A percentile compares a stretch with the other conserved stretches of the same genome.
These are phyloP conservation scores for Bos indicus DNA, from an alignment of 2,113 vertebrate species.

Conservation along the genomic window DNA sequence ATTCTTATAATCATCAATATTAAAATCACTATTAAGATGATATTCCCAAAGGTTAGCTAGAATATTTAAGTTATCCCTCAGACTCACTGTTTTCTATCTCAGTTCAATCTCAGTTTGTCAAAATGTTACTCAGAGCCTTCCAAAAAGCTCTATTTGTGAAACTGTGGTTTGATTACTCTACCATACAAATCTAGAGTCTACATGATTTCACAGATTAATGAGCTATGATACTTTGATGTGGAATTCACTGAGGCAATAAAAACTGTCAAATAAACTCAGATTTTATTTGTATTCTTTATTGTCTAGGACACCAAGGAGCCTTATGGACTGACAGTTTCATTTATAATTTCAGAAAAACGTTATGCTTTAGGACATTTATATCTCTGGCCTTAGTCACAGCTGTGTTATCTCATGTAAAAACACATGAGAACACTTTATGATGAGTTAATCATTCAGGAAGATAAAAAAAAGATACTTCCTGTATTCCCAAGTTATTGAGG, in stretches of 20 bases:
- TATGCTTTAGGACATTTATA: neutral
- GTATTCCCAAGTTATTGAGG: neutral
- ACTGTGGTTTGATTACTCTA: neutral
- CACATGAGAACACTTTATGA: neutral
- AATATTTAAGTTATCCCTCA: neutral
- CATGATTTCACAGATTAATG: neutral
- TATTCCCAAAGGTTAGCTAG: neutral
- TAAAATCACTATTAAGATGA: neutral
- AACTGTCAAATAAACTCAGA: neutral
- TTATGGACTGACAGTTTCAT: neutral
- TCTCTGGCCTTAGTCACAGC: neutral
- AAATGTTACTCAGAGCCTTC: neutral
- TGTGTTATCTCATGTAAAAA: neutral
- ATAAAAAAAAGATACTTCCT: neutral
- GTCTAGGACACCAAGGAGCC: neutral
- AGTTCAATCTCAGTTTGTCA: neutral
- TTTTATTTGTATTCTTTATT: neutral
- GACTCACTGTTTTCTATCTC: neutral
- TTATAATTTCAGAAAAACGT: neutral
- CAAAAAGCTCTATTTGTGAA: neutral
- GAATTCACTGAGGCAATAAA: neutral
- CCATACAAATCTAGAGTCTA: neutral
- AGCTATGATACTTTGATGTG: neutral
- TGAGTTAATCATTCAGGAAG: neutral
- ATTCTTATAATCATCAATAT: neutral